Conservation (phyloP, 2,113 vertebrate genomes). For the Bettongia penicillata region DNA sequence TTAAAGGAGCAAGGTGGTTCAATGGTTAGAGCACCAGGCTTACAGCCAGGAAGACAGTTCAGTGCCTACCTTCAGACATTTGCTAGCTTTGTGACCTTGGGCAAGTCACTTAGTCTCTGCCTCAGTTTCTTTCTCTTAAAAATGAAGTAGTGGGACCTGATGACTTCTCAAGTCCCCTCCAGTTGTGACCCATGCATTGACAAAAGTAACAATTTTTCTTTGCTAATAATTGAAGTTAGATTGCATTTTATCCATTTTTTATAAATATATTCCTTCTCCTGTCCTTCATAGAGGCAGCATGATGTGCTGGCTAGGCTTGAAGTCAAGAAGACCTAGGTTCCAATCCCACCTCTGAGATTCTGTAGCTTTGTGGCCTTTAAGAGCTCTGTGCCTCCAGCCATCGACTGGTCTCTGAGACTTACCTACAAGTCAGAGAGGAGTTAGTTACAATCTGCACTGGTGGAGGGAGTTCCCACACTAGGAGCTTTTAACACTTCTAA, state of each 20-base stretch:
- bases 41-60: neutral
- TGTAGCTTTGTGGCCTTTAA: neutral
- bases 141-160: neutral
- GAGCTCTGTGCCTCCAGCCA: neutral
- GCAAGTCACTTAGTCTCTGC: neutral
- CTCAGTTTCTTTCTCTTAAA: neutral
- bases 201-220: neutral
- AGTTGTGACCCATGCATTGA: neutral
- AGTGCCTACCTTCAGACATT: neutral
- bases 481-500: neutral
- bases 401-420: neutral
- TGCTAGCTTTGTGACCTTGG: too few relatives aligned
- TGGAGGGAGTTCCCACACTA: neutral
- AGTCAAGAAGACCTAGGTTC: neutral
- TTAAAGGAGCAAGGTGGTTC: neutral
- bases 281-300: neutral
- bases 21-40: too few relatives aligned
- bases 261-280: neutral
- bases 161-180: neutral
- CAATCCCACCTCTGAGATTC: neutral
- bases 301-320: neutral
- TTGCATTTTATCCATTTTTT: neutral
- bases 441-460: neutral
- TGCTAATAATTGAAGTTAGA: neutral
- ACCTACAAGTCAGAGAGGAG: neutral